Evolutionary conservation across 2,888 invertebrate species (phyloP), one percentile per base, ranked within the genome.

Genomic region (Watsonalla cultraria): DNA sequence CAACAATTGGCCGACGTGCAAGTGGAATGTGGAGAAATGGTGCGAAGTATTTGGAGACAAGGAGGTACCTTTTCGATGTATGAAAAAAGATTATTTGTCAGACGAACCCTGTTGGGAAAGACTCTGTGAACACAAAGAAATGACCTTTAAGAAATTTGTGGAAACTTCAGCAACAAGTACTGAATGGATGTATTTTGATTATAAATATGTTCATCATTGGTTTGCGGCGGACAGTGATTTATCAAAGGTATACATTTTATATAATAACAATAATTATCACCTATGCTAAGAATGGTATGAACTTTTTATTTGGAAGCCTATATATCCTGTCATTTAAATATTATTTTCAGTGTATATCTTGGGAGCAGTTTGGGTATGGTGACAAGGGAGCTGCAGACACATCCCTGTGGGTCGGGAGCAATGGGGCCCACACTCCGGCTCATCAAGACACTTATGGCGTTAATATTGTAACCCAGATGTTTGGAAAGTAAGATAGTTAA

Each of bases 361-460:
- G 96, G 94, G 80, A 88, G 33, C 82, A 85, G 55, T 93, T 96
- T 80, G 97, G 97, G 0, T 95, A 95, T 77, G 80, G 92, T 9
- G 93, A 94, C 2, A 92, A 94, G 66, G 89, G 91, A 61, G 93
- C 93, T 5, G 73, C 90, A 9, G 94, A 96, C 57, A 94, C 95
- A 51, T 96, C 97, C 2, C 85, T 98, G 53, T 98, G 98, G 98
- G 92, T 98, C 64, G 97, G 98, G 37, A 95, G 94, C 57, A 88
- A 91, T 69, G 96, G 96, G 4, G 96, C 98, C 2, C 96, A 98
- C 77, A 99, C 99, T 0, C 97, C 98, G 2, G 97, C 97, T 59
- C 99, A 99, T 82, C 94, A 94, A 76, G 99, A 99, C 79, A 96
- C 97, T 0, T 99, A 98, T 84, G 98, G 98, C 0, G 96, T 94